Percentiles rank a stretch among this genome's conserved stretches.
Conservation (phyloP, 2,113 vertebrate genomes). For the Rhinichthys klamathensis region DNA sequence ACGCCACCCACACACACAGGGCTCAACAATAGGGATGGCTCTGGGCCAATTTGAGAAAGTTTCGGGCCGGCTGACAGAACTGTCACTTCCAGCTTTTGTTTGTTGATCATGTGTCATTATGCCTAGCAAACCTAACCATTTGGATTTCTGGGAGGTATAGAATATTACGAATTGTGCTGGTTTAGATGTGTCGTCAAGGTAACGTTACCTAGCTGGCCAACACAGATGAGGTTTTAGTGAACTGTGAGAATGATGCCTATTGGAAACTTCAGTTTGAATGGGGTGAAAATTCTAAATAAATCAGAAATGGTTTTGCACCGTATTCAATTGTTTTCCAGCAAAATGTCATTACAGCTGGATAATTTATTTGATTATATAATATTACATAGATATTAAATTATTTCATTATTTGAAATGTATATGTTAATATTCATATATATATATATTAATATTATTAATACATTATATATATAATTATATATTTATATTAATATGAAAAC, state of each 20-base stretch:
- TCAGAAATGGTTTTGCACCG: not conserved
- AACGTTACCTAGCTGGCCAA: conserved; percentile 1
- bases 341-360: not conserved
- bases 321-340: not conserved
- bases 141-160: conserved; percentile 1
- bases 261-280: not conserved
- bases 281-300: conserved; percentile 3
- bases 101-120: not conserved
- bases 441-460: too few relatives aligned
- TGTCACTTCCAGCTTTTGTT: not conserved
- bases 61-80: conserved; percentile 4
- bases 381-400: too few relatives aligned
- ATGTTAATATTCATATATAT: rapidly evolving
- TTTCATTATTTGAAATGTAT: too few relatives aligned
- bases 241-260: not conserved
- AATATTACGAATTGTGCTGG: not conserved
- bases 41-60: conserved; percentile 22
- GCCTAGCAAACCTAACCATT: not conserved
- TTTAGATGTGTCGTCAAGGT: not conserved
- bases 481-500: too few relatives aligned
- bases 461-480: too few relatives aligned
- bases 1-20: conserved; percentile 31
- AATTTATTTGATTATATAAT: not conserved
- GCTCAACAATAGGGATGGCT: not conserved
- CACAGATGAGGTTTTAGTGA: not conserved